Evolutionary conservation across 2,797 vertebrate species (phyloP).

Genomic region (Amazona ochrocephala): DNA sequence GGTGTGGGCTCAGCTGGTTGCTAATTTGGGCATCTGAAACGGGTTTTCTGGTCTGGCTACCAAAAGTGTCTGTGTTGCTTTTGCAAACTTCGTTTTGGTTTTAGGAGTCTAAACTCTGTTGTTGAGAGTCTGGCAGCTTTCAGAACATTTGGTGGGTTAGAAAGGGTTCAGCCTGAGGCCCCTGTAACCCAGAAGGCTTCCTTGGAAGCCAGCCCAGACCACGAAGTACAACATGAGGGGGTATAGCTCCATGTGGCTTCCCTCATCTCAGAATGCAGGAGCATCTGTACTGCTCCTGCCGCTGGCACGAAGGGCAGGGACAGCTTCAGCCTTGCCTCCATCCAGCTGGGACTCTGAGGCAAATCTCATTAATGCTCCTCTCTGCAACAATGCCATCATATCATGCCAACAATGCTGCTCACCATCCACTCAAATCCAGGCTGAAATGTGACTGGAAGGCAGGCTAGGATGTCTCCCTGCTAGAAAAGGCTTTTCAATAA

Average conservation of each 20-base stretch:
- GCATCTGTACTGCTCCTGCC: not conserved
- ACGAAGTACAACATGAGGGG: not conserved
- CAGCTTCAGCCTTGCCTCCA: not conserved
- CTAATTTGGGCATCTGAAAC: not conserved
- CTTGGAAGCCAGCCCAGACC: not conserved
- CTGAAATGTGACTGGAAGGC: not conserved
- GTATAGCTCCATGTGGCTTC: not conserved
- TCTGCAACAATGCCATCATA: rapidly evolving
- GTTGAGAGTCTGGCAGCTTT: not conserved
- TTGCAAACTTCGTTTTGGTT: not conserved
- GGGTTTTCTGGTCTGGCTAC: not conserved
- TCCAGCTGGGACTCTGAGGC: not conserved
- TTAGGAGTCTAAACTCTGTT: not conserved
- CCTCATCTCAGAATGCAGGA: not conserved
- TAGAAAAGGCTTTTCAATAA: not conserved
- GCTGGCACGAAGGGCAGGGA: not conserved
- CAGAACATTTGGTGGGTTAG: not conserved
- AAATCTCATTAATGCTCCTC: not conserved
- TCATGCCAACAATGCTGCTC: not conserved
- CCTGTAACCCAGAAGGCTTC: not conserved
- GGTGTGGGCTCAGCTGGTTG: not conserved
- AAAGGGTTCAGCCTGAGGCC: slow-evolving; percentile 13
- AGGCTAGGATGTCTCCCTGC: not conserved
- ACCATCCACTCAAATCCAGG: not conserved
- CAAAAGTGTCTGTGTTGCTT: not conserved